Conservation (phyloP, 1,140 invertebrate species). For the Xylocopa sonorina region DNA sequence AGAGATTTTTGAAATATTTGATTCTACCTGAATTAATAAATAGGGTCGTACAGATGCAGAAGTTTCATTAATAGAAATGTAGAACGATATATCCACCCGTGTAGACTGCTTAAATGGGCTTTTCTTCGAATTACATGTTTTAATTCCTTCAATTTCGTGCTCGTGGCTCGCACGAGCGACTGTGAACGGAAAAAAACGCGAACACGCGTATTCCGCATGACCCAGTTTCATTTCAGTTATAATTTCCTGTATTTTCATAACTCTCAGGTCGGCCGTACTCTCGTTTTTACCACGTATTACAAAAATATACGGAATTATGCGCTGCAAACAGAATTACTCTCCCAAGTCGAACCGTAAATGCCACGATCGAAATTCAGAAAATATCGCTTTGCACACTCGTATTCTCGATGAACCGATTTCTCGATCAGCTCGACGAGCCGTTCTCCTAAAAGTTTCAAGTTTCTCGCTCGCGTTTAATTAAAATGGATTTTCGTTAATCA, state of each 20-base stretch:
- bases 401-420: too few species aligned
- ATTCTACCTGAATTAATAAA: too few species aligned
- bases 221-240: conserved; percentile 40
- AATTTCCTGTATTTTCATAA: conserved; percentile 50
- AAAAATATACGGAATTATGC: conserved; percentile 10
- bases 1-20: too few species aligned
- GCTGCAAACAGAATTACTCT: conserved; percentile 14
- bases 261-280: conserved; percentile 16
- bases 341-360: not conserved
- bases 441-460: not conserved
- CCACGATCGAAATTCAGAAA: too few species aligned
- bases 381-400: too few species aligned
- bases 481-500: not conserved
- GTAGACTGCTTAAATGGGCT: not conserved
- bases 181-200: conserved; percentile 21
- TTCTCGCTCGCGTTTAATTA: not conserved
- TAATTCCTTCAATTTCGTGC: conserved; percentile 31
- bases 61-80: too few species aligned
- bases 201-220: conserved; percentile 24
- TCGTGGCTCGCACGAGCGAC: not conserved
- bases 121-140: conserved; percentile 11
- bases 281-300: not conserved
- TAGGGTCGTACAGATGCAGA: too few species aligned
- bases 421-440: too few species aligned
- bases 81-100: too few species aligned